Evolutionary conservation across 1,140 invertebrate species (phyloP), one percentile per base, ranked within the genome.

Genomic region (Ips nitidus): DNA sequence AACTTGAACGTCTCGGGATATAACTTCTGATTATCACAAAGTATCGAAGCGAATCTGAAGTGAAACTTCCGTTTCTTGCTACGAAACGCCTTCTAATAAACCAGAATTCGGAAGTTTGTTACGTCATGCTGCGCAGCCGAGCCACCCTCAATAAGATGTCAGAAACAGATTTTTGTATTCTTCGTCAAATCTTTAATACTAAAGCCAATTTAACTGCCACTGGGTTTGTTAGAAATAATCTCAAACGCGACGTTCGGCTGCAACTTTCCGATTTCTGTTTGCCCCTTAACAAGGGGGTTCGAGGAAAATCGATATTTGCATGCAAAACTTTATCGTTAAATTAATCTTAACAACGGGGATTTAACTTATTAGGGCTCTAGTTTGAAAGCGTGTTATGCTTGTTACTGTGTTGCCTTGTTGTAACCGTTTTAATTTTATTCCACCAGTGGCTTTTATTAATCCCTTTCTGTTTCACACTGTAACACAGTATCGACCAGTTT

Each of bases 121-220:
- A 55, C 62, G 62, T 64, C 62, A 64, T 8, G 62, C 62, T 64
- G 62, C 39, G 62, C 47, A 55, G 62, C 52, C 55, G 38, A 64
- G 62, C 52, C 55, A 64, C 62, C 52, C 50, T 42, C 52, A 64
- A 64, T 55, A 64, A 64, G 62, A 64, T 52, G 62, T 64, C 62
- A 64, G 42, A 42, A 41, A 41, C 62, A 64, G 62, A 55, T 64
- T 42, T 64, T 42, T 64, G 52, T 64, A 55, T 64, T 64, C 62
- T 64, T 64, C 55, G 52, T 55, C 40, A 55, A 64, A 64, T 64
- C 62, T 64, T 64, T 53, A 64, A 64, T 55, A 64, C 50, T 55
- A 22, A 55, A 64, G 52, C 52, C 62, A 64, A 64, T 64, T 64
- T 64, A 64, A 55, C 52, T 55, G 50, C 42, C 41, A 45, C 58